Base-by-base conservation (phyloP, 64 coral and sea anemone genomes). In the Montipora foliosa region DNA sequence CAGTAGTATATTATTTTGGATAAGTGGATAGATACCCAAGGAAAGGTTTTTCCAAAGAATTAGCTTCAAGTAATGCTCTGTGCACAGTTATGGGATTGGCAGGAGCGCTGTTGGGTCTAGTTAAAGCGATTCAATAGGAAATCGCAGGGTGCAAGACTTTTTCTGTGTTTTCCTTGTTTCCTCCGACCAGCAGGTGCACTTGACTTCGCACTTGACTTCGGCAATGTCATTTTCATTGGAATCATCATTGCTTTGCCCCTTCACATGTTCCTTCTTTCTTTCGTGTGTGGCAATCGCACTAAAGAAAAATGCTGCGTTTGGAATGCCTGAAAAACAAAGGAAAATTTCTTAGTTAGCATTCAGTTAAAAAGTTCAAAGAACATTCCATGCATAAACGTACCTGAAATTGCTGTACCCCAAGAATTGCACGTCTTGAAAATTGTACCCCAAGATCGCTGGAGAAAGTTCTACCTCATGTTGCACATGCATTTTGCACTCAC, bases 81-180 rank as follows among this genome's bases (percentile, higher is more conserved):
- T 92, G 79, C 13, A 89, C 87, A 16, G 52, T 19, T 19, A 89
- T 57, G 13, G 87, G 50, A 49, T 79, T 75, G 58, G 76, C 74
- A 53, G 87, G 87, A 6, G 74, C 87, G 29, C 51, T 52, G 47
- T 89, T 89, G 19, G 75, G 74, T 48, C 55, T 79, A 3, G 74
- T 79, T 20, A 79, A 52, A 15, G 75, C 14, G 5, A 77, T 14
- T 50, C 87, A 89, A 50, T 78, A 89, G 1, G 53, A 89, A 24
- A 24, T 24, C 24, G 24, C 24, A 24, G 24, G 24, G 24, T 24
- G 24, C 24, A 24, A 74, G 12, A 47, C 48, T 90, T 80, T 80
- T 19, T 55, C 51, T 9, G 51, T 9, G 19, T 10, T 45, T 46
- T 7, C 29, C 13, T 13, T 5, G 29, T 11, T 76, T 44, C 74